phyloP scores from a whole-genome alignment of 23 tunicate species.

The Phallusia fumigata region DNA sequence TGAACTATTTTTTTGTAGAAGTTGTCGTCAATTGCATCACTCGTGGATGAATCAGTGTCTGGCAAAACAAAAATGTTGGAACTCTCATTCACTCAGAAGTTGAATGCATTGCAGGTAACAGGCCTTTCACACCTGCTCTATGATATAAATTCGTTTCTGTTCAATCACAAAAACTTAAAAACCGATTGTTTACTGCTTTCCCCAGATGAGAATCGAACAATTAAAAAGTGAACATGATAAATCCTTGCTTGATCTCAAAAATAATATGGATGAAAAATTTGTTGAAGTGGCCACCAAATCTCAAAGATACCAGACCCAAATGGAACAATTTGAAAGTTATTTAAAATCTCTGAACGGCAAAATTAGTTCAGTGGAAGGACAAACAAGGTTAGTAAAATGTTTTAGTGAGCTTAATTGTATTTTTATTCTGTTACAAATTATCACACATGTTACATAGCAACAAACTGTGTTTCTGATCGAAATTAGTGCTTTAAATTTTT shows the following conservation, averaged over 20 bases:
- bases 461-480: no score
- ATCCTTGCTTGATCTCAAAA: slow-evolving; percentile 13
- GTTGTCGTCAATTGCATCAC: not conserved
- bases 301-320: not conserved
- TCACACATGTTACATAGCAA: no score
- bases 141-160: no score
- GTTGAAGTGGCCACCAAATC: not conserved
- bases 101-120: not conserved
- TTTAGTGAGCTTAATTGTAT: no score
- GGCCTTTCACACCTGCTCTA: no score
- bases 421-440: no score
- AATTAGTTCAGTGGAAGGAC: not conserved
- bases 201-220: not conserved
- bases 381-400: no score
- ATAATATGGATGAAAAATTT: not conserved
- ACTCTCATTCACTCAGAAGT: not conserved
- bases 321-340: slow-evolving; percentile 14
- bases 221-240: not conserved
- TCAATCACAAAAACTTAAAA: no score
- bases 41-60: not conserved
- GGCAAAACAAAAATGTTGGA: not conserved
- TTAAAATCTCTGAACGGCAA: slow-evolving; percentile 3
- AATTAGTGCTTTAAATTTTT: no score
- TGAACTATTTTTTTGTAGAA: not conserved
- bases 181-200: not conserved